Conservation (phyloP, 64 coral and sea anemone species). For the Stichodactyla mertensii region DNA sequence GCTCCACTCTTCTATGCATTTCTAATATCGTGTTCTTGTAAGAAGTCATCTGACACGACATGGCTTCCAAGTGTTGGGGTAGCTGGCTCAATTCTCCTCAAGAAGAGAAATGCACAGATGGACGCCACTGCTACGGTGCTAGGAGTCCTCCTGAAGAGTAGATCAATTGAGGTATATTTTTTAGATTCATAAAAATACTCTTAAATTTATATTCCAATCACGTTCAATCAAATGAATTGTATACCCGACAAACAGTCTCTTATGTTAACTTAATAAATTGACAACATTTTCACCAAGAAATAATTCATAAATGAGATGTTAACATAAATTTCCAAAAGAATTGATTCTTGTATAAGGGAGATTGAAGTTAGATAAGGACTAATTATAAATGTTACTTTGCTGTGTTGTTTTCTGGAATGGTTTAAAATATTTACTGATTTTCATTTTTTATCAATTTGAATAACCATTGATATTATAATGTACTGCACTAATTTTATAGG, state of each 20-base stretch:
- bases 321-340: no score
- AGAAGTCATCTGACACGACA: not conserved
- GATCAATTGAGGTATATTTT: not conserved
- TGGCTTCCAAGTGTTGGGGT: slow-evolving; percentile 21
- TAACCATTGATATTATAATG: not conserved
- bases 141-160: not conserved
- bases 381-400: not conserved
- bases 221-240: not conserved
- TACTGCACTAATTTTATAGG: not conserved
- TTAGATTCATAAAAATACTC: not conserved
- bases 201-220: not conserved
- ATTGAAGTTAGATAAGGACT: not conserved
- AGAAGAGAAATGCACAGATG: not conserved
- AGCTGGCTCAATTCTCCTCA: not conserved
- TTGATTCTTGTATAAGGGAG: no score
- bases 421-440: not conserved
- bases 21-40: not conserved
- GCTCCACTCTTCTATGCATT: slow-evolving; percentile 54
- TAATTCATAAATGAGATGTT: no score
- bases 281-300: no score
- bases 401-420: not conserved
- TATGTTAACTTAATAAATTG: no score
- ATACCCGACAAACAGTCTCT: no score
- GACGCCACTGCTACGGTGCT: not conserved
- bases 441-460: not conserved